Base-by-base conservation (phyloP, 1,140 invertebrate genomes). In the Sipha flava region DNA sequence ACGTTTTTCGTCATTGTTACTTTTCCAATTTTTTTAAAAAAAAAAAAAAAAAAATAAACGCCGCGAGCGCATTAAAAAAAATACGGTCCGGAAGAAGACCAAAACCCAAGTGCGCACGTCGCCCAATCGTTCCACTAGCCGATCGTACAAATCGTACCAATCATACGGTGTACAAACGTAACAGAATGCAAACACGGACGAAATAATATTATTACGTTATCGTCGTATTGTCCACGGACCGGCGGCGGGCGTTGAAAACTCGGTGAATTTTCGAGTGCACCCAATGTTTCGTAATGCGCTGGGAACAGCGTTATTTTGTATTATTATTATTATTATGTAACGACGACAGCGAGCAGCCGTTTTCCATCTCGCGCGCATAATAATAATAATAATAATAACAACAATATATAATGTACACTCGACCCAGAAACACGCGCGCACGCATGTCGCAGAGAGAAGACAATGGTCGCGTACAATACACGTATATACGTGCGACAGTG, bases 341-440 rank as follows among this genome's bases (percentile, higher is more conserved):
- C 49, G 49, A 52, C 49, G 21, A 52, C 49, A 16, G 23, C 64
- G 37, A 23, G 16, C 14, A 26, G 40, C n/a, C 31, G 40, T 70
- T 70, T 70, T 70, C 66, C 66, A 70, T 70, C 66, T 70, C 66
- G 40, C 66, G 40, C 66, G 9, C 40, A 45, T 26, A 43, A 68
- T 29, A 68, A 40, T 10, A 40, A 4, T 6, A 40, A 4, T 6
- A 40, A 6, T 6, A 6, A 40, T 6, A 6, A 40, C 10, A 40
- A 6, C 9, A 45, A 26, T 16, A 26, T 29, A 21, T 26, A 26
- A n/a, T n/a, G n/a, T 29, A 68, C 40, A 29, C 43, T 70, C 66
- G 66, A 70, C 66, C 66, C 66, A 70, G 66, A 47, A 70, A 70
- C 66, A 26, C 66, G 47, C 40, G 14, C 66, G 43, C 40, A 43